Percentiles rank a stretch among this genome's conserved stretches.
phyloP scores from a whole-genome alignment of 2,888 invertebrate genomes.

The Cephus spinipes region DNA sequence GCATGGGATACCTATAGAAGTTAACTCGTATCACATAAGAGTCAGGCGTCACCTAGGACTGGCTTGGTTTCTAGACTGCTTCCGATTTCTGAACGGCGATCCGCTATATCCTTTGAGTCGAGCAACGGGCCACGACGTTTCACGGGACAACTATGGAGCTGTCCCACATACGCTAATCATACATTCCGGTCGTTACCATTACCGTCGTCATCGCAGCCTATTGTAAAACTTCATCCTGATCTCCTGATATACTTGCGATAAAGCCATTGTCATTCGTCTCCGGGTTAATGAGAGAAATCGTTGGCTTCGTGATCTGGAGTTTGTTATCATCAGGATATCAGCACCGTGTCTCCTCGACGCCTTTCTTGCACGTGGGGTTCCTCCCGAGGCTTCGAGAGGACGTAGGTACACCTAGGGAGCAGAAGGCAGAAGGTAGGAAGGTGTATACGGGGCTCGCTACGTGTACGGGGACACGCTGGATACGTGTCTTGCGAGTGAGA shows the following conservation, averaged over 20 bases:
- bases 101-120: conserved; percentile 16
- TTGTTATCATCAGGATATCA: neutral
- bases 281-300: neutral
- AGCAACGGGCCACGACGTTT: conserved; percentile 21
- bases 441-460: conserved; percentile 5
- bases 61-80: neutral
- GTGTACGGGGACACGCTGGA: conserved; percentile 26
- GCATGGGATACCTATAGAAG: neutral
- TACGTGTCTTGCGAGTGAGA: conserved; percentile 26
- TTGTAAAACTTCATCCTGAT: conserved; percentile 1
- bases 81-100: conserved; percentile 11
- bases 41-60: neutral
- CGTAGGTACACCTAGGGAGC: neutral
- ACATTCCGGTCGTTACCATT: conserved; percentile 22
- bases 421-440: conserved; percentile 2
- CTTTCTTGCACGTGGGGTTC: neutral
- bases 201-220: neutral
- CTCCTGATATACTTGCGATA: neutral
- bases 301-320: neutral
- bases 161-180: conserved; percentile 23
- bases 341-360: neutral
- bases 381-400: neutral
- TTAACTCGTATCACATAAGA: neutral
- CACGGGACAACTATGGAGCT: conserved; percentile 24
- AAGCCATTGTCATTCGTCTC: neutral